Conservation (phyloP, 2,797 vertebrate genomes). For the Gila robusta region DNA sequence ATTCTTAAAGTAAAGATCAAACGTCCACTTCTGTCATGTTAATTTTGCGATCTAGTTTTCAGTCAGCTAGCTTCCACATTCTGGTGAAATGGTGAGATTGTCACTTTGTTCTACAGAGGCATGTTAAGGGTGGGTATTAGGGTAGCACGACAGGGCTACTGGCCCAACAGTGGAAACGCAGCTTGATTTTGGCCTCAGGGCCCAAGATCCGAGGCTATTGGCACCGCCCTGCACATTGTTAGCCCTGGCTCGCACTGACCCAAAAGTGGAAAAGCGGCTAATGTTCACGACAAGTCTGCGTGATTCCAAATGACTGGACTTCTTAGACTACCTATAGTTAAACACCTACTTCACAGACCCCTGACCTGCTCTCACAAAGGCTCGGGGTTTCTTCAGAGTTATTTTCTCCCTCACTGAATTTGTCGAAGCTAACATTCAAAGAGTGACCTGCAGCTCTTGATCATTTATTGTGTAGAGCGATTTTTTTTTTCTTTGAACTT, state of each 20-base stretch:
- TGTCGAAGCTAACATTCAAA: constrained; percentile 4
- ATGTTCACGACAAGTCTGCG: constrained; percentile 13
- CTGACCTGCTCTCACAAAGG: constrained; percentile 23
- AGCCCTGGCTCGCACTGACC: neutral
- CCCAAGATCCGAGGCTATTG: neutral
- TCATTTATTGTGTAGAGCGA: neutral
- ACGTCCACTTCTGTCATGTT: too few species aligned
- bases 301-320: constrained; percentile 9
- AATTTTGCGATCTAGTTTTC: too few species aligned
- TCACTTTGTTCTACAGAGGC: too few species aligned
- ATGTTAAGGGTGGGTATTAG: neutral
- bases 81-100: too few species aligned
- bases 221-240: neutral
- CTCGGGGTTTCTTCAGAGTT: neutral
- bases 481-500: neutral
- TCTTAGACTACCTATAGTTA: constrained; percentile 9
- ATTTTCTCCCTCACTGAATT: constrained; percentile 21
- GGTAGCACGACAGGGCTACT: neutral
- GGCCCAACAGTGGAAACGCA: neutral
- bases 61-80: too few species aligned
- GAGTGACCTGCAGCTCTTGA: constrained; percentile 26
- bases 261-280: neutral
- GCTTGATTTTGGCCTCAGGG: neutral
- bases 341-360: constrained; percentile 14
- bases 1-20: too few species aligned